Base-by-base conservation (phyloP, 1,140 invertebrate genomes). In the Neodiprion virginianus region DNA sequence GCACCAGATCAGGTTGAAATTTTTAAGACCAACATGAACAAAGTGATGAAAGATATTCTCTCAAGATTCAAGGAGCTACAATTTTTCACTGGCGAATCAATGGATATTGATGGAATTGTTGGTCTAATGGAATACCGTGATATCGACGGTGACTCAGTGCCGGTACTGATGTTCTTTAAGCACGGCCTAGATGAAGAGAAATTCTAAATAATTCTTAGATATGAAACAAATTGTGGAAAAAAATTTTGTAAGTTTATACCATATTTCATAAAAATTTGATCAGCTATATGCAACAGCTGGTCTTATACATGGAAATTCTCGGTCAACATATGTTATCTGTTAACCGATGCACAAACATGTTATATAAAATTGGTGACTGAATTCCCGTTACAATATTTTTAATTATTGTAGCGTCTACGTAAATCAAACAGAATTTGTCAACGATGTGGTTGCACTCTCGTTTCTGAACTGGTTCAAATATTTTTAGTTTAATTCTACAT, bases 171-270 rank as follows among this genome's bases (percentile, higher is more conserved):
- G 93, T 97, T 98, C 88, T 97, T 98, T 89, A 99, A 98, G 89
- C 96, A 98, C 85, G 97, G 96, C 75, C 91, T 99, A 69, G 92
- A 94, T 72, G 97, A 98, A 89, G 97, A 99, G 90, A 99, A 98
- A 88, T 96, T 96, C 88, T 98, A 96, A 87, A 80, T 49, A 80
- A 80, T 79, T 80, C 73, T 80, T 86, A 85, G 83, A 84, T 87
- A 85, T 83, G 73, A 76, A 82, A 81, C 75, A 84, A 85, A 84
- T 84, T 84, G 77, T 83, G 70, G 78, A 82, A 12, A 40, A 81
- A 79, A 81, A 80, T 87, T 86, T 86, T 87, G 85, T 88, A 77
- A 88, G 85, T 87, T 78, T 73, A 48, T 23, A 28, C 40, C 49
- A 10, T 69, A 72, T 61, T 67, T 72, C 66, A 11, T 10, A 47